phyloP scores from a whole-genome alignment of 2,113 vertebrate genomes.

The Nanger granti region DNA sequence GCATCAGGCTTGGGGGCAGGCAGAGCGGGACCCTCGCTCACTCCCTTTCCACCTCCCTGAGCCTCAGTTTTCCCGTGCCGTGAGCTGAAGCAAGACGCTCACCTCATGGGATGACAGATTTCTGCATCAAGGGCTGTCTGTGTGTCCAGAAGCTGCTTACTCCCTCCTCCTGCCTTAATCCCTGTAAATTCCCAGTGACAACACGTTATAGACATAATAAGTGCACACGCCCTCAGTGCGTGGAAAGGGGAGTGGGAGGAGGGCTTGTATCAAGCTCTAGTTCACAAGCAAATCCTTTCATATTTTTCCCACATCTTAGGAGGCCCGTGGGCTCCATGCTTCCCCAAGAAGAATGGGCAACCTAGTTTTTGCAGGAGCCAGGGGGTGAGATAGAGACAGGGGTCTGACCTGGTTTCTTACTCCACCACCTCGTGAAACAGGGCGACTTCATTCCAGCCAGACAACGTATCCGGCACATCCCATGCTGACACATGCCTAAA shows the following conservation, averaged over 20 bases:
- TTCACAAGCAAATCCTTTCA: not conserved
- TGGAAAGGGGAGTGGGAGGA: fast-evolving
- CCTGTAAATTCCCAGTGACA: not conserved
- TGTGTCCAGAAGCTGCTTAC: not conserved
- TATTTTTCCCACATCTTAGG: not conserved
- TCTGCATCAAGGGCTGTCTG: fast-evolving
- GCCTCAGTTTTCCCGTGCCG: not conserved
- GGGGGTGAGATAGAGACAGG: too few species aligned
- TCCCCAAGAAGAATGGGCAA: fast-evolving
- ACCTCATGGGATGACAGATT: fast-evolving
- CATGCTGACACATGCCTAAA: not conserved
- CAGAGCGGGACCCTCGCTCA: fast-evolving
- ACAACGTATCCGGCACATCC: fast-evolving
- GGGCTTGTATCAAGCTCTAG: not conserved
- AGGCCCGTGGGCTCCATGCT: fast-evolving
- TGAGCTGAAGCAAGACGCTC: fast-evolving
- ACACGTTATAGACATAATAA: fast-evolving
- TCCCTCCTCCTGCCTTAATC: not conserved
- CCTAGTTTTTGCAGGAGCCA: not conserved
- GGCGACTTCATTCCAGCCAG: fast-evolving
- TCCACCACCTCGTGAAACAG: not conserved
- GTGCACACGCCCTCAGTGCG: fast-evolving
- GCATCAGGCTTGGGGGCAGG: fast-evolving
- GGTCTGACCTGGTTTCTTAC: not conserved
- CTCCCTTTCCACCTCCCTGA: not conserved